Evolutionary conservation across 37 sponge, comb jelly and placozoan species (phyloP), one percentile per base, ranked within the genome.

Genomic region (Spongilla lacustris): DNA sequence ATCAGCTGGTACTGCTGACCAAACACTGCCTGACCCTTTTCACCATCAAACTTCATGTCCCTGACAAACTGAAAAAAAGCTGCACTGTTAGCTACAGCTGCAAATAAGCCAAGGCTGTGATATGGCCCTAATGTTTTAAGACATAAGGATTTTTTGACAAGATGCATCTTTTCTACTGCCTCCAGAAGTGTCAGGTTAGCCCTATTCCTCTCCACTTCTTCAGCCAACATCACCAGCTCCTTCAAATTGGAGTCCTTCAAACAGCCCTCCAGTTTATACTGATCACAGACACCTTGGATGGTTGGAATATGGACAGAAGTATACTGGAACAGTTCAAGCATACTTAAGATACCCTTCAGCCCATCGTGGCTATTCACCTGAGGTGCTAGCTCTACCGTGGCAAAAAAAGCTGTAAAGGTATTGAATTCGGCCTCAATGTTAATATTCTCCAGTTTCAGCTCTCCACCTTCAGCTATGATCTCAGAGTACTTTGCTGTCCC

Each of bases 1-100:
- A 95, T 95, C 68, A 95, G 81, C 33, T 88, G 89, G 50, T 95
- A 91, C 88, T 95, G 83, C 73, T 95, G 82, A 66, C 75, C 73
- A 36, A 95, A 86, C 35, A 76, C 71, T 17, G 67, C 80, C 9
- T 86, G 87, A 0, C 89, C 93, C 50, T 85, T 66, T 35, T 82
- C n/a, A 29, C 84, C 92, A 27, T 48, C 41, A 50, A 85, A 91
- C 46, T 79, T 74, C 88, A 87, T 91, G 77, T 87, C 92, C 30
- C 48, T 24, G 13, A 85, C 28, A 66, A 92, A 92, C 68, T 85
- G 70, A 68, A 88, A 81, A 73, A 92, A 92, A 27, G 41, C 85
- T 25, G 81, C 81, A 68, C 92, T 88, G 41, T 92, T 78, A 21
- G 46, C 17, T 23, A 92, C 72, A 68, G 68, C 85, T 25, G 81